Base-by-base conservation (phyloP, 2,797 vertebrate genomes). In the Anableps anableps region DNA sequence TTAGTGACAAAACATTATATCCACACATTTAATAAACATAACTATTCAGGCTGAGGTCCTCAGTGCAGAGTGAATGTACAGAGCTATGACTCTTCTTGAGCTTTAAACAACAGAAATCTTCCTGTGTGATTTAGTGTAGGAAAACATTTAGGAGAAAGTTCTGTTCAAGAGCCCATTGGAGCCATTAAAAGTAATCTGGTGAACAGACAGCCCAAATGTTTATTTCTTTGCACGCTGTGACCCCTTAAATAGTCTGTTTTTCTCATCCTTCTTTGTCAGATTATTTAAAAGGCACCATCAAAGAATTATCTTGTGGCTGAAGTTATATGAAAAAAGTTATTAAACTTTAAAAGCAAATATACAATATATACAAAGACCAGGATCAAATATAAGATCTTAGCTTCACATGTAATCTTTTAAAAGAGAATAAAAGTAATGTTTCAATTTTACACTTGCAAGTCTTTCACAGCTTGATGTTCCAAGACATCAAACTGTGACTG, bases 361-460 rank as follows among this genome's bases (percentile, higher is more conserved):
- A 88, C 36, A 86, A 79, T 83, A 76, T 87, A 72, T 86, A 89
- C 83, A 91, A 5, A 78, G 34, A 38, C 21, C 13, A 41, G 13
- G 23, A 58, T 48, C 23, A 64, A 64, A 34, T 48, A 70, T 55
- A 31, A 62, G 11, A 16, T 26, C 4, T 66, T 13, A 74, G 51
- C 82, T 85, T 80, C 66, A 85, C 38, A 85, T 41, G 47, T 70
- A 86, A 88, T 31, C 79, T 78, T 81, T 87, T 86, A 83, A 80
- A 92, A 91, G 76, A 82, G 79, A 74, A 83, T 76, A 45, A 7
- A 75, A 83, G 60, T 58, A 60, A 29, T 85, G 29, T 73, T 77
- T 79, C 55, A 76, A 62, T 60, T 36, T 48, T 82, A 36, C 73
- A 23, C 47, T 9, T 47, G 41, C 11, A 77, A n/a, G 8, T 75